Evolutionary conservation across 1,140 invertebrate genomes (phyloP), one percentile per base, ranked within the genome.

Genomic region (Vollenhovia emeryi): DNA sequence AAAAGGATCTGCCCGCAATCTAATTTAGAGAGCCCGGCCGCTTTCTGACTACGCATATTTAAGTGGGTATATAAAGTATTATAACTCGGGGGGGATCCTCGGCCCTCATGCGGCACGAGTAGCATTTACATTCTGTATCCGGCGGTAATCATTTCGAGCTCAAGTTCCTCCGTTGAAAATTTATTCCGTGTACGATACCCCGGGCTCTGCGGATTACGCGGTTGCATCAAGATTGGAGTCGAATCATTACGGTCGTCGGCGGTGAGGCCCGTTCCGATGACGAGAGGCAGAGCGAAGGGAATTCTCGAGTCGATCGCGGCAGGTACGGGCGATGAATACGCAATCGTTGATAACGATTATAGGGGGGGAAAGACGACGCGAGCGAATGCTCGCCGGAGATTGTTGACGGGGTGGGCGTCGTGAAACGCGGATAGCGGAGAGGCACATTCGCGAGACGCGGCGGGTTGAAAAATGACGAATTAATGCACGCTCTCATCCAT

Each of bases 311-410:
- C 82, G 78, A 89, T 90, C 78, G n/a, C n/a, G 84, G 83, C 62
- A 64, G 50, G 13, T 74, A 87, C 89, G 73, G 15, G 78, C 85
- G 82, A 89, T 90, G 90, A 91, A 91, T 91, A 90, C 85, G 74
- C 86, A 90, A 90, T 87, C 48, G 73, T 75, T 80, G 69, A n/a
- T 43, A 43, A 18, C 9, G 36, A 40, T 6, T 48, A 18, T 57
- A 50, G 33, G n/a, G 18, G n/a, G n/a, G n/a, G n/a, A n/a, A 71
- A 43, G 24, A 2, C 24, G 33, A 80, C 13, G 50, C 66, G 7
- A 55, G 36, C 50, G 36, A 71, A 71, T 73, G 71, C 40, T 66
- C 57, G 45, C 43, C 60, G 43, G 48, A 71, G 36, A 82, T 82
- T 82, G 66, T 73, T 71, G 55, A 68, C n/a, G 33, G 13, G n/a